Conservation (phyloP, 1,140 invertebrate genomes). For the Lerema accius region DNA sequence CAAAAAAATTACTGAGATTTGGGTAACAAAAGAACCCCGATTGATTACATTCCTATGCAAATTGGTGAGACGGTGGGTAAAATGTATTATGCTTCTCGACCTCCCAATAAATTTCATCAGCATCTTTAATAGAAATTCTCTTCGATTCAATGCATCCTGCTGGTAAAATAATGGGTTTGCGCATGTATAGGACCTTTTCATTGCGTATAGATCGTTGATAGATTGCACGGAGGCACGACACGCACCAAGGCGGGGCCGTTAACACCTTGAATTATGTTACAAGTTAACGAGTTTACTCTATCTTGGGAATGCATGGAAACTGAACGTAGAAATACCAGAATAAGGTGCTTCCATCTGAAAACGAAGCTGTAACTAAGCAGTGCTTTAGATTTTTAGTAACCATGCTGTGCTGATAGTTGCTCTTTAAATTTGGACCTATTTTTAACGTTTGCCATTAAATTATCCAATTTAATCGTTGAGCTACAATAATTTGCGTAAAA, state of each 20-base stretch:
- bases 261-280: slow-evolving; percentile 15
- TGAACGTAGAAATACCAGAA: no score
- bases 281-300: slow-evolving; percentile 4
- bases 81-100: slow-evolving; percentile 14
- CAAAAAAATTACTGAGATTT: slow-evolving; percentile 30
- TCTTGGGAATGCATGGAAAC: neutral
- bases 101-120: slow-evolving; percentile 22
- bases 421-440: no score
- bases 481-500: slow-evolving; percentile 12
- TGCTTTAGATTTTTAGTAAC: no score
- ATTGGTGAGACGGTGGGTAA: slow-evolving; percentile 23
- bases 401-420: no score
- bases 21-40: slow-evolving; percentile 27
- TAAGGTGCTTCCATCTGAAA: no score
- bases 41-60: slow-evolving; percentile 36
- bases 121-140: slow-evolving; percentile 30
- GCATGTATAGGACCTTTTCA: slow-evolving; percentile 8
- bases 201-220: slow-evolving; percentile 14
- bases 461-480: neutral
- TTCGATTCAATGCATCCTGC: slow-evolving; percentile 26
- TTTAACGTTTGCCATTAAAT: no score
- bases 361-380: no score
- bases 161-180: slow-evolving; percentile 26
- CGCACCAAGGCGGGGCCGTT: slow-evolving; percentile 1
- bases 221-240: slow-evolving; percentile 11